phyloP scores from a whole-genome alignment of 2,888 invertebrate genomes.

The Ormyrus thymus region DNA sequence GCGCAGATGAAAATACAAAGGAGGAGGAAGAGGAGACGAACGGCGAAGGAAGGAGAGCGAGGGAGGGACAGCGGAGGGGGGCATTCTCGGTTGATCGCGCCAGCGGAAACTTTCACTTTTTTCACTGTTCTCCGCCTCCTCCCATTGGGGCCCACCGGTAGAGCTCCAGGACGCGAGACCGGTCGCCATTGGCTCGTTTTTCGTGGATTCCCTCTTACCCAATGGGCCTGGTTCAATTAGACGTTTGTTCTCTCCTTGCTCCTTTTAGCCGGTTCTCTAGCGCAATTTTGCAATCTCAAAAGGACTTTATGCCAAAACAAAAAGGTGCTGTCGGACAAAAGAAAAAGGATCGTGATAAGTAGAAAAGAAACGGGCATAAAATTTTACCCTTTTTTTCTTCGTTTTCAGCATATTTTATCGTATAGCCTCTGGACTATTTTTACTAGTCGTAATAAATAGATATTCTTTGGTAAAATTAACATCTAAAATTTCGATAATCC shows the following conservation, averaged over 20 bases:
- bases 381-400: not conserved
- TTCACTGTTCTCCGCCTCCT: constrained; percentile 61
- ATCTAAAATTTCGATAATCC: no score
- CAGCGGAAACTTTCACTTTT: constrained; percentile 71
- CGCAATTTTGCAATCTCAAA: no score
- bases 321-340: no score
- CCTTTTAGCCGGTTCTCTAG: not conserved
- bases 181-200: constrained; percentile 61
- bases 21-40: constrained; percentile 18
- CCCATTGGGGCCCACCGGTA: constrained; percentile 11
- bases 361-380: no score
- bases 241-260: not conserved
- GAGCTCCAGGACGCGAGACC: constrained; percentile 48
- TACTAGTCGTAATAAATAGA: no score
- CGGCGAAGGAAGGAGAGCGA: constrained; percentile 19
- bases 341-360: no score
- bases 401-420: no score
- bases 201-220: constrained; percentile 11
- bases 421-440: no score
- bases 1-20: constrained; percentile 2
- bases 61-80: constrained; percentile 45
- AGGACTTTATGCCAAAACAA: no score
- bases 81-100: constrained; percentile 59
- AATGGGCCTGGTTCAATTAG: not conserved
- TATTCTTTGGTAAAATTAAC: no score